A percentile compares a stretch with the other conserved stretches of the same genome.
Conservation (phyloP, 2,113 vertebrate genomes). For the Bolborhynchus lineola region DNA sequence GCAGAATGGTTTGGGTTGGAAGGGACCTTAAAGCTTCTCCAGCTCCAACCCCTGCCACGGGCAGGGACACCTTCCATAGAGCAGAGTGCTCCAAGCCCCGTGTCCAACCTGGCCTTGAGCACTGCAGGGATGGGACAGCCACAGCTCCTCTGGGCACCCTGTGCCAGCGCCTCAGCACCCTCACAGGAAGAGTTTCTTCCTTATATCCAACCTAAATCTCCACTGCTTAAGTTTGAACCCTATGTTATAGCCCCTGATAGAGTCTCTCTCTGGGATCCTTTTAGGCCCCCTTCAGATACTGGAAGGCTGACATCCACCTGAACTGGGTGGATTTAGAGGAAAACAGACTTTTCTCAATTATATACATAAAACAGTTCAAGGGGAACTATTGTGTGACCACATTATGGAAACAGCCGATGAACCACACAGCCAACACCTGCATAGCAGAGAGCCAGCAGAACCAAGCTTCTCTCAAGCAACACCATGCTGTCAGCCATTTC, state of each 20-base stretch:
- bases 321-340: rapidly evolving
- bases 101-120: background rate
- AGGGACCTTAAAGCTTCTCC: background rate
- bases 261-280: background rate
- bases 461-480: background rate
- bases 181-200: background rate
- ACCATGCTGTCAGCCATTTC: rapidly evolving
- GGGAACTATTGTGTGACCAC: background rate
- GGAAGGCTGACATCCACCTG: background rate
- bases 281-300: background rate
- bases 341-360: background rate
- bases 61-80: background rate
- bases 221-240: background rate
- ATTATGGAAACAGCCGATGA: background rate
- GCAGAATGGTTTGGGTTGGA: background rate
- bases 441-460: background rate
- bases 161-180: background rate
- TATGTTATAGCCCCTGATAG: background rate
- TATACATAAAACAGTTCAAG: background rate
- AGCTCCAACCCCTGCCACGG: background rate
- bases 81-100: background rate
- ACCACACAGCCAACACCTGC: rapidly evolving
- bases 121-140: background rate
- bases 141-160: background rate
- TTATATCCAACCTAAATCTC: background rate